These are phyloP conservation scores for Cranoglanis bouderius DNA, from an alignment of 2,113 vertebrate genomes.

Conservation along the genomic window DNA sequence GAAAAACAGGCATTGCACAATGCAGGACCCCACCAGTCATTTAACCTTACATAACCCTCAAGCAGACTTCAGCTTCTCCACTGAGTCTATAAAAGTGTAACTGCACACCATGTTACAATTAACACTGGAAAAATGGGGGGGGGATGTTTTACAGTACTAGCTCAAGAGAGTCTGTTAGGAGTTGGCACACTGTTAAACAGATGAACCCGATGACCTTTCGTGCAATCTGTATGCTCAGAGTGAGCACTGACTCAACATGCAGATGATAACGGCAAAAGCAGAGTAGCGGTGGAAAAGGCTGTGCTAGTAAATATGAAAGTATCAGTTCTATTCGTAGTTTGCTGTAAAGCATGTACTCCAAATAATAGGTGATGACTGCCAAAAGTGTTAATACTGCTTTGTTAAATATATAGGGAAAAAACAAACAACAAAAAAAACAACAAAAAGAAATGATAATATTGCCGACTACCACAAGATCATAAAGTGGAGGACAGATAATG, in stretches of 20 bases:
- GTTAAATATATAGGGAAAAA: neutral
- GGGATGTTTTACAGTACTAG: conserved; percentile 2
- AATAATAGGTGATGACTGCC: neutral
- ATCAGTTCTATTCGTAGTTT: neutral
- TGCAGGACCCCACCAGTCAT: neutral
- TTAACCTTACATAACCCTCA: conserved; percentile 46
- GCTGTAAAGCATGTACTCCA: neutral
- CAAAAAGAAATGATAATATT: neutral
- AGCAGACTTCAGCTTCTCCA: conserved; percentile 46
- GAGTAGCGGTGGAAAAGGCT: neutral
- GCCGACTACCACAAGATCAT: neutral
- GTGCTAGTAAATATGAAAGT: neutral
- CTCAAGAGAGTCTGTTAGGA: conserved; percentile 24
- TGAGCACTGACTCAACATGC: neutral
- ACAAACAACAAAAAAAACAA: neutral
- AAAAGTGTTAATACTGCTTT: neutral
- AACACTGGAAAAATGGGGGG: conserved; percentile 38
- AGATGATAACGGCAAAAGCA: conserved; percentile 1
- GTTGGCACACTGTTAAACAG: neutral
- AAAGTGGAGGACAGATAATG: neutral
- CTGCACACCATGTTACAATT: conserved; percentile 64
- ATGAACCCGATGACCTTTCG: conserved; percentile 31
- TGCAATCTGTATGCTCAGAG: neutral
- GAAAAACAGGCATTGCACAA: conserved; percentile 50
- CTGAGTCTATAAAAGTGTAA: conserved; percentile 66